These are phyloP conservation scores for Siderastrea siderea DNA, from an alignment of 92 coral and sea anemone genomes.

Conservation along the genomic window DNA sequence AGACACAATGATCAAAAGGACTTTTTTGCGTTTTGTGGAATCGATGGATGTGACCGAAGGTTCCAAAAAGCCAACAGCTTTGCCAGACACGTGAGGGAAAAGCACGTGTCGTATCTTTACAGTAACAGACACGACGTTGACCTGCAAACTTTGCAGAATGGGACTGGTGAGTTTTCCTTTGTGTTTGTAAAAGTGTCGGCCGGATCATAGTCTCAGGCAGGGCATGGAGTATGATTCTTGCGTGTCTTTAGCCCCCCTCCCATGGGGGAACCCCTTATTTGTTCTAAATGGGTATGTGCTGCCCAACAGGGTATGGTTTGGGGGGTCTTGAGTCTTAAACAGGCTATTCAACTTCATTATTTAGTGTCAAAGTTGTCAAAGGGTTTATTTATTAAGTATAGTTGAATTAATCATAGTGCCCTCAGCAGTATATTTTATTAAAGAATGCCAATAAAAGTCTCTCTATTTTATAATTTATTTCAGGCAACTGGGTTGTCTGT, in stretches of 20 bases:
- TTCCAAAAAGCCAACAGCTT: conserved; percentile 28
- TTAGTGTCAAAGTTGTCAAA: too few relatives aligned
- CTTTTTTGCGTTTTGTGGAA: conserved; percentile 11
- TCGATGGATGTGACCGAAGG: neutral
- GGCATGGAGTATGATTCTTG: neutral
- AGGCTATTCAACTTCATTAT: too few relatives aligned
- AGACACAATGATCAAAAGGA: conserved; percentile 17
- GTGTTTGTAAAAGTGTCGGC: neutral
- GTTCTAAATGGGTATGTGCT: too few relatives aligned
- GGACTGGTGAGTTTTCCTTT: neutral
- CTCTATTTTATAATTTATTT: neutral
- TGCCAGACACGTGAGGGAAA: conserved; percentile 20
- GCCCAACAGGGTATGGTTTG: too few relatives aligned
- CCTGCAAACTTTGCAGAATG: neutral
- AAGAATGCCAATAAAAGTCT: too few relatives aligned
- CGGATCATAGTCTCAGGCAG: neutral
- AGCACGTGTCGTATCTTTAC: conserved; percentile 4
- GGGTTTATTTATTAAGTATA: too few relatives aligned
- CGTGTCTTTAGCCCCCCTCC: too few relatives aligned
- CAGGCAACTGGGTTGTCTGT: conserved; percentile 4
- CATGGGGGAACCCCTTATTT: too few relatives aligned
- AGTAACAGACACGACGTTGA: neutral
- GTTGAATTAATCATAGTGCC: too few relatives aligned
- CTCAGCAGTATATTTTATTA: too few relatives aligned
- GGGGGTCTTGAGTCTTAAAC: too few relatives aligned